phyloP scores from a whole-genome alignment of 2,113 vertebrate genomes.

The Erythrocercus mccallii region DNA sequence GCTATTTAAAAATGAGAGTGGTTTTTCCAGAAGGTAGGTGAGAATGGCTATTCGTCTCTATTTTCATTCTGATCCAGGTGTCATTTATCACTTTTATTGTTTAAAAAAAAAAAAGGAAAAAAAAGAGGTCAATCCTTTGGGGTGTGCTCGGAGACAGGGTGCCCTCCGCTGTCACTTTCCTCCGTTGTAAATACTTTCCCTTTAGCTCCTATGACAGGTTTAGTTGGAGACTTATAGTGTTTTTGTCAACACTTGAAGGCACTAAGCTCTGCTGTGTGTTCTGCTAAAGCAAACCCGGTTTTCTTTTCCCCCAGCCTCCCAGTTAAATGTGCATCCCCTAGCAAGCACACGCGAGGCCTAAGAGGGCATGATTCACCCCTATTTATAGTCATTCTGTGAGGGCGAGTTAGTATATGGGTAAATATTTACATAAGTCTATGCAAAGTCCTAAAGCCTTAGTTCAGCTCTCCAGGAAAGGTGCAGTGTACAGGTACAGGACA shows the following conservation, averaged over 20 bases:
- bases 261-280: constrained; percentile 2
- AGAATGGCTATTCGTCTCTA: background rate
- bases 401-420: constrained; percentile 47
- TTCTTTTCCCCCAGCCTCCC: background rate
- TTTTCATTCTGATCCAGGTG: background rate
- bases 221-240: constrained; percentile 5
- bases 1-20: constrained; percentile 97
- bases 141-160: background rate
- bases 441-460: constrained; percentile 39
- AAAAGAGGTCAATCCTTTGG: background rate
- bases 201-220: constrained; percentile 13
- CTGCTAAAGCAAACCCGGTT: constrained; percentile 50
- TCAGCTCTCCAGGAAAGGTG: constrained; percentile 16
- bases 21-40: constrained; percentile 95
- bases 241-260: constrained; percentile 67
- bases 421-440: constrained; percentile 64
- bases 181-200: constrained; percentile 2
- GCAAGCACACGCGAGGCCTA: constrained; percentile 11
- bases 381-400: constrained; percentile 15
- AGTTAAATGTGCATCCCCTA: background rate
- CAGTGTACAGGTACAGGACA: constrained; percentile 19
- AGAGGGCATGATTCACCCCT: constrained; percentile 18
- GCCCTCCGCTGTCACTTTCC: background rate
- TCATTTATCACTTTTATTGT: background rate
- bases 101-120: background rate